These are phyloP conservation scores for Chrysemys picta DNA, from an alignment of 2,113 vertebrate species.

Conservation along the genomic window DNA sequence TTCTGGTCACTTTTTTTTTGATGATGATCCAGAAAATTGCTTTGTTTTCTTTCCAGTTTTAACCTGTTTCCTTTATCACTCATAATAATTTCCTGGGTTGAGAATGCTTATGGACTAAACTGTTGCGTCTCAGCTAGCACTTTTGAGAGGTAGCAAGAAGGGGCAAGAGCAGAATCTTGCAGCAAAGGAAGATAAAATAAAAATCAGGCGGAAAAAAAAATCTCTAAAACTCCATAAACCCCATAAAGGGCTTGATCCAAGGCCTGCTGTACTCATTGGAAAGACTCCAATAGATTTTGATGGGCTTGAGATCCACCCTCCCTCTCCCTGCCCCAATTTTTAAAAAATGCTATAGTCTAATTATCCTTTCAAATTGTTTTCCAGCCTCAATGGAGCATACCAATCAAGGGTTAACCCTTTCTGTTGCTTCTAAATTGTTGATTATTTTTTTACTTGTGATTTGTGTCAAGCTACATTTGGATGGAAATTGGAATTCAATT, in stretches of 20 bases:
- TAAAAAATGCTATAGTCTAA: not conserved
- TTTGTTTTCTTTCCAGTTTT: not conserved
- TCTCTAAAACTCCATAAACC: not conserved
- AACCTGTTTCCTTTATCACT: not conserved
- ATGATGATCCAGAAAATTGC: not conserved
- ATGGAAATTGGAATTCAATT: not conserved
- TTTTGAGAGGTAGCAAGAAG: not conserved
- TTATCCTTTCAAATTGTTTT: not conserved
- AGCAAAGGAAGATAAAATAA: not conserved
- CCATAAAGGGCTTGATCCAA: not conserved
- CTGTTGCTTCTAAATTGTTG: not conserved
- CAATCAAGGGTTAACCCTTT: not conserved
- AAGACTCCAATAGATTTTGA: not conserved
- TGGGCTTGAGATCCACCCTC: not conserved
- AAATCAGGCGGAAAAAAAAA: not conserved
- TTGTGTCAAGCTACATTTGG: not conserved
- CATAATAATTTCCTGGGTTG: not conserved
- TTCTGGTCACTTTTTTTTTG: not conserved
- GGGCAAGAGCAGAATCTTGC: not conserved
- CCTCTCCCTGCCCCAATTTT: not conserved
- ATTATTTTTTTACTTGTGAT: not conserved
- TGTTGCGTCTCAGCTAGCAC: not conserved
- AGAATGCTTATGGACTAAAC: not conserved
- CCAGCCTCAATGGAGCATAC: not conserved
- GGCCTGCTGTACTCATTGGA: not conserved